Percentiles rank a stretch among this genome's conserved stretches.
These are phyloP conservation scores for Nezara viridula DNA, from an alignment of 2,888 invertebrate species.

Conservation along the genomic window DNA sequence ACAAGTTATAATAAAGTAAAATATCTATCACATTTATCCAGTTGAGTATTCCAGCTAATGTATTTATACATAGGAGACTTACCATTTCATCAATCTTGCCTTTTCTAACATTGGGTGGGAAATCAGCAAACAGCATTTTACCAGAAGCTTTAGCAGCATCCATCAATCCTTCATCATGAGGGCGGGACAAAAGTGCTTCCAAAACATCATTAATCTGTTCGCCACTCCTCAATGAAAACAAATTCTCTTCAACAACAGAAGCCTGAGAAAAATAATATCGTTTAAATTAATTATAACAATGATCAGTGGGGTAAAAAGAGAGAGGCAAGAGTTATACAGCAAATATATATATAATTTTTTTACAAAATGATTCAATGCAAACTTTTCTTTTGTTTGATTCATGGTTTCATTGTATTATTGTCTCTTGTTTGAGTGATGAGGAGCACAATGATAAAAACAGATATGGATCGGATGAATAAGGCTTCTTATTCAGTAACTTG, in stretches of 20 bases:
- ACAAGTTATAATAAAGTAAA: no score
- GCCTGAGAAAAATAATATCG: slow-evolving; percentile 66
- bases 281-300: background rate
- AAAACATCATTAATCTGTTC: slow-evolving; percentile 70
- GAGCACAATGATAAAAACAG: no score
- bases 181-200: slow-evolving; percentile 71
- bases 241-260: slow-evolving; percentile 67
- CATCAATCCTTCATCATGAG: slow-evolving; percentile 81
- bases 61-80: slow-evolving; percentile 66
- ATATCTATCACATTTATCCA: no score
- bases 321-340: no score
- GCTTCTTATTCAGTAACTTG: no score
- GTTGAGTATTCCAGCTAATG: background rate
- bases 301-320: no score
- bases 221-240: slow-evolving; percentile 64
- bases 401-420: no score
- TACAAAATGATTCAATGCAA: no score
- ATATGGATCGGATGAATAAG: no score
- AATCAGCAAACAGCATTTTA: slow-evolving; percentile 81
- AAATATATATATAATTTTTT: no score
- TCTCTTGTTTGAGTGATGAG: no score
- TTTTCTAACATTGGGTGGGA: slow-evolving; percentile 78
- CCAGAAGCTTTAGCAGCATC: slow-evolving; percentile 91
- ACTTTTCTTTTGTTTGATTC: no score
- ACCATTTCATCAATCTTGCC: slow-evolving; percentile 91